phyloP scores from a whole-genome alignment of 1,140 invertebrate genomes.

The Cyphomyrmex costatus region DNA sequence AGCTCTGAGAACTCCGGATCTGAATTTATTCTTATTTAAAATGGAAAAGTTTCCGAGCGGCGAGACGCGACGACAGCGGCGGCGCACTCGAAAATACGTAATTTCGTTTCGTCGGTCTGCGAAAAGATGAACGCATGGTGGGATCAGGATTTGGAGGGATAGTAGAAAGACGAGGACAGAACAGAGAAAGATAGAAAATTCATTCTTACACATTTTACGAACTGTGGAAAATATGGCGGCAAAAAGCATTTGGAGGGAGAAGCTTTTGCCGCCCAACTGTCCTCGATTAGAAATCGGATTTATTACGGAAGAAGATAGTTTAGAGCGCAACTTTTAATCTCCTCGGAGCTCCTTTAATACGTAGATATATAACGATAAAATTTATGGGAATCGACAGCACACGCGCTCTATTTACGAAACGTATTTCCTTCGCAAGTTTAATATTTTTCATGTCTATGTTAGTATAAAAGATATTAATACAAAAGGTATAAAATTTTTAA shows the following conservation, averaged over 20 bases:
- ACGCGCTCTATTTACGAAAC: neutral
- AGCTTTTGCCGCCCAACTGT: constrained; percentile 45
- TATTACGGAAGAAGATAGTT: constrained; percentile 53
- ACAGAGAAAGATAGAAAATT: constrained; percentile 33
- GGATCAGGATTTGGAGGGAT: constrained; percentile 8
- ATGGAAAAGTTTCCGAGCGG: constrained; percentile 80
- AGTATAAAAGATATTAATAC: constrained; percentile 17
- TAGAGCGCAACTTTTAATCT: constrained; percentile 42
- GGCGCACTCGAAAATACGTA: constrained; percentile 78
- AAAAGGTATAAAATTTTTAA: neutral
- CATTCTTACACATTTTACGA: constrained; percentile 28
- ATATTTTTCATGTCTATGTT: constrained; percentile 11
- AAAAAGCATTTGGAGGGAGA: constrained; percentile 25
- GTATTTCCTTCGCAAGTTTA: neutral
- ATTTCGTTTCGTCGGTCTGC: constrained; percentile 79
- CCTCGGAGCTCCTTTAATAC: constrained; percentile 4
- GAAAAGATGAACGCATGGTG: constrained; percentile 48
- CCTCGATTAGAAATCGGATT: constrained; percentile 55
- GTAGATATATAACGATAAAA: constrained; percentile 18
- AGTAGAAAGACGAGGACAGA: neutral
- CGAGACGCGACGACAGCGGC: neutral
- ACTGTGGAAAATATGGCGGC: constrained; percentile 48
- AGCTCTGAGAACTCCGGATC: constrained; percentile 68
- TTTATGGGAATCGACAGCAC: neutral
- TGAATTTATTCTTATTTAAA: constrained; percentile 84